These are phyloP conservation scores for Exephanes ischioxanthus DNA, from an alignment of 2,888 invertebrate species.

Conservation along the genomic window DNA sequence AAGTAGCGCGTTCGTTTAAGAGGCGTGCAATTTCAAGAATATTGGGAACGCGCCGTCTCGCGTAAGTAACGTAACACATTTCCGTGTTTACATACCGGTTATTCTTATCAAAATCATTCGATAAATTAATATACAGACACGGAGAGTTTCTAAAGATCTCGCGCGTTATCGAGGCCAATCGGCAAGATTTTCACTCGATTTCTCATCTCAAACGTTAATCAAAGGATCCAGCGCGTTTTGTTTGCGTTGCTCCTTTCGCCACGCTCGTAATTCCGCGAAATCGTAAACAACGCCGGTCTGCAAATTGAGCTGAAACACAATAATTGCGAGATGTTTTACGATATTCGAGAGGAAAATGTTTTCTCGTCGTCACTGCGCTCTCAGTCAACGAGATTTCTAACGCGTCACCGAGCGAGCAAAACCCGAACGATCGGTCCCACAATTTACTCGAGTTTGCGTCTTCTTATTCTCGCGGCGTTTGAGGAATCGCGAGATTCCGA, in stretches of 20 bases:
- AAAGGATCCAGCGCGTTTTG: not conserved
- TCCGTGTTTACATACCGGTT: slow-evolving; percentile 8
- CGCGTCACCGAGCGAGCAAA: not conserved
- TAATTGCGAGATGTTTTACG: not conserved
- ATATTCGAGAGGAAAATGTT: not conserved
- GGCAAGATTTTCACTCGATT: slow-evolving; percentile 28
- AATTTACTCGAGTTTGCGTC: slow-evolving; percentile 14
- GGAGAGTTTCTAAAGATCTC: slow-evolving; percentile 47
- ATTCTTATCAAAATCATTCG: slow-evolving; percentile 6
- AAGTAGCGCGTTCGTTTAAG: not conserved
- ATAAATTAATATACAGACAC: not conserved
- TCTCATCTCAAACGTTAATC: slow-evolving; percentile 32
- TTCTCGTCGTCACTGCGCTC: not conserved
- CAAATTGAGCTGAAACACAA: not conserved
- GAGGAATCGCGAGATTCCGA: slow-evolving; percentile 39
- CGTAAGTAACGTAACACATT: not conserved
- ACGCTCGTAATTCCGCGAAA: too few species aligned
- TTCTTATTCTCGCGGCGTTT: slow-evolving; percentile 23
- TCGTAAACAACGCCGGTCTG: not conserved
- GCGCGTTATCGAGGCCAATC: slow-evolving; percentile 47
- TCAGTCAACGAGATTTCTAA: slow-evolving; percentile 26
- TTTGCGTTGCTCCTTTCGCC: too few species aligned
- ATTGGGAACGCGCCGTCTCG: not conserved
- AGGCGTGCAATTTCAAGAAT: not conserved
- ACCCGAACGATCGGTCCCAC: not conserved